phyloP scores from a whole-genome alignment of 2,888 invertebrate genomes.

The Ochropleura leucogaster region DNA sequence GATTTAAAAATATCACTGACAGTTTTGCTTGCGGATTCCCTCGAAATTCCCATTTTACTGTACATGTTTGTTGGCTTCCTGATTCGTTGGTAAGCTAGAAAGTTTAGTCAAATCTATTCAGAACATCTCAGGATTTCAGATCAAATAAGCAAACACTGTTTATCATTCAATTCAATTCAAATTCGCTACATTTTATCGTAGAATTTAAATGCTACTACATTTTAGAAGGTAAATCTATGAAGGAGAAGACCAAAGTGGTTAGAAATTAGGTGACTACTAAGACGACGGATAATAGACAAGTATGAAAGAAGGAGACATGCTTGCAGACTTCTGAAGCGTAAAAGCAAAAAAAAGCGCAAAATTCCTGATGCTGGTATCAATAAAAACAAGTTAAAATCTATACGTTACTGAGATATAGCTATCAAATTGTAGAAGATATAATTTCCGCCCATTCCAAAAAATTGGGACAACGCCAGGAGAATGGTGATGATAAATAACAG shows the following conservation, averaged over 20 bases:
- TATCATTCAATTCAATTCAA: conserved; percentile 47
- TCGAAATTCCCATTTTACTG: background rate
- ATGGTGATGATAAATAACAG: background rate
- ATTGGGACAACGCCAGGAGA: background rate
- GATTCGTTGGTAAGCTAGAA: background rate
- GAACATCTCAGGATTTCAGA: conserved; percentile 32
- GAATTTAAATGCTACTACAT: conserved; percentile 23
- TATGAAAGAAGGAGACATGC: background rate
- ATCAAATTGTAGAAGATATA: background rate
- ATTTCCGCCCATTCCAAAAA: background rate
- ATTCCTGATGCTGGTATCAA: no score
- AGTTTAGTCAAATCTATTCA: conserved; percentile 47
- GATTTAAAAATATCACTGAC: conserved; percentile 57
- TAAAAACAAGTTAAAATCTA: no score
- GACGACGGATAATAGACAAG: background rate
- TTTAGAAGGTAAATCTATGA: background rate
- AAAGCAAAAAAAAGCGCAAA: no score
- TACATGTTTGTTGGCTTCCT: background rate
- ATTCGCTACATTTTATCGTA: conserved; percentile 40
- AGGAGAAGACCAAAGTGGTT: background rate
- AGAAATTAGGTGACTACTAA: background rate
- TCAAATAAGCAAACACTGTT: conserved; percentile 35
- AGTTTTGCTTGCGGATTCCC: conserved; percentile 42
- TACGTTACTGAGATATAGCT: no score
- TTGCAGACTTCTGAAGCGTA: background rate